Evolutionary conservation across 2,888 invertebrate genomes (phyloP).

Genomic region (Lordiphosa fenestrarum): DNA sequence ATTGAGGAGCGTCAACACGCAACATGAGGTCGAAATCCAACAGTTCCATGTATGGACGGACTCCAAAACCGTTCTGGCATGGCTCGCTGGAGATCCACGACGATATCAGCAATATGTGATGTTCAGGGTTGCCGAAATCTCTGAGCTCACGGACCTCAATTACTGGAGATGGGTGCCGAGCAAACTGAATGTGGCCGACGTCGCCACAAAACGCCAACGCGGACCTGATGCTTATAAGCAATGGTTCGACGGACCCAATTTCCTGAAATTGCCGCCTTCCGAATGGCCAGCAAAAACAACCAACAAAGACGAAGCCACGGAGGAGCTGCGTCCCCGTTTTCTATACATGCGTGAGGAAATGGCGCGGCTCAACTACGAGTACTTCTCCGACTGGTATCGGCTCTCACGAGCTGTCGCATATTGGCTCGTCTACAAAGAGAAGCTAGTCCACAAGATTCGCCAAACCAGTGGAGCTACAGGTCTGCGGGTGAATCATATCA

Average conservation of each 20-base stretch:
- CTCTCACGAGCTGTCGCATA: too few species aligned
- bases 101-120: slow-evolving; percentile 48
- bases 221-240: slow-evolving; percentile 14
- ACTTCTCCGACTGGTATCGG: not conserved
- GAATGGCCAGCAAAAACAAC: slow-evolving; percentile 19
- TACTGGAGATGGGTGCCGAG: slow-evolving; percentile 30
- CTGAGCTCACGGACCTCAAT: slow-evolving; percentile 3
- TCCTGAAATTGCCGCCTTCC: slow-evolving; percentile 12
- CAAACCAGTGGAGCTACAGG: not conserved
- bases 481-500: slow-evolving; percentile 6
- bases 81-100: slow-evolving; percentile 11
- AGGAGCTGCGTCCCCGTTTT: slow-evolving; percentile 12
- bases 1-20: not conserved
- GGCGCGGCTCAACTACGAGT: not conserved
- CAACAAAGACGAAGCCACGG: not conserved
- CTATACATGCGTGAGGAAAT: not conserved
- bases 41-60: slow-evolving; percentile 8
- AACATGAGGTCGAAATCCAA: slow-evolving; percentile 7
- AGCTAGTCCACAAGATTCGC: too few species aligned
- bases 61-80: slow-evolving; percentile 18
- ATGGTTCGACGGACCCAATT: slow-evolving; percentile 22
- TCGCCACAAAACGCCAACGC: slow-evolving; percentile 16
- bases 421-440: too few species aligned
- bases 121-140: slow-evolving; percentile 27
- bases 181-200: slow-evolving; percentile 23